Base-by-base conservation (phyloP, 2,888 invertebrate genomes). In the Microplitis manilae region DNA sequence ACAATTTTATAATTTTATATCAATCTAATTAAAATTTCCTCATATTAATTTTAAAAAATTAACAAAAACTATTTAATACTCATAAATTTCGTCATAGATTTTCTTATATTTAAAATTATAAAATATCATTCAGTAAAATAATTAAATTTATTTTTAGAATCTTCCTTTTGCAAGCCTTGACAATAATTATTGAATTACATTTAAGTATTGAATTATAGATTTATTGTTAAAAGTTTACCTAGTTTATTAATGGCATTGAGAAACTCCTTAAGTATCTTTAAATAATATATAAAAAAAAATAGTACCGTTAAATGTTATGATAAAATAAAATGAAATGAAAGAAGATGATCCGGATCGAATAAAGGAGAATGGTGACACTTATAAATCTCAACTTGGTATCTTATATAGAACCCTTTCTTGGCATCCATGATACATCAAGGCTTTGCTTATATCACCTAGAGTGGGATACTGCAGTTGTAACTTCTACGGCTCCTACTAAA, bases 281-380 rank as follows among this genome's bases (percentile, higher is more conserved):
- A 38, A 68, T 39, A 68, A 7, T 38, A 39, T 6, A 4, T 15
- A 67, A 9, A 38, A 38, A 30, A 30, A 30, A 30, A 30, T 30
- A 30, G 30, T 67, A 41, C 5, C 41, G 15, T 40, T 7, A 68
- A 17, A 13, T 40, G 40, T 15, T 41, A 41, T 17, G 40, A 68
- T 20, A n/a, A 8, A 20, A 68, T 40, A 68, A 68, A 41, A 67
- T 67, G 38, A 67, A 20, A 69, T 15, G 20, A 68, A 39, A 69
- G 69, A 41, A 68, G 50, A 72, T 76, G 76, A 76, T 76, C 76
- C 72, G 76, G 76, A 76, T 76, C 65, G 50, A 17, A 38, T 76
- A 76, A 72, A 68, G 67, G 71, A 72, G 68, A 76, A 72, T 68
- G 72, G 68, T 68, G 30, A 50, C 50, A 50, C 50, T 50, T 50